phyloP scores from a whole-genome alignment of 2,113 vertebrate species.

The Cebidichthys violaceus region DNA sequence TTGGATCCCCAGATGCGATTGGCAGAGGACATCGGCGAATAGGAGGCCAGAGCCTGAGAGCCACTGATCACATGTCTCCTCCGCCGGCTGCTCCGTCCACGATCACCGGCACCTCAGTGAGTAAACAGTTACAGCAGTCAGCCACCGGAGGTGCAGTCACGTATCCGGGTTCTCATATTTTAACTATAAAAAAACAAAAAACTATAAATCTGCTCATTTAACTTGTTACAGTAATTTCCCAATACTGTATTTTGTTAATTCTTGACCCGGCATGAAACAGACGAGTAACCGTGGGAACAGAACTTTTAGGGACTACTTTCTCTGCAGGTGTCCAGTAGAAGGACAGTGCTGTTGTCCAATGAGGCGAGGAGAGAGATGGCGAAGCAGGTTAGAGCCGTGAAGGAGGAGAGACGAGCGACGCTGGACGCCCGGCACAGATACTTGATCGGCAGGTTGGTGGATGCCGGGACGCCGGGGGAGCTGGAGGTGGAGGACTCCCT shows the following conservation, averaged over 20 bases:
- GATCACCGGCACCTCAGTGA: slow-evolving; percentile 75
- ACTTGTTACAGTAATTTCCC: too few relatives aligned
- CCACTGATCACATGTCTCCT: slow-evolving; percentile 53
- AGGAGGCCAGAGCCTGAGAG: slow-evolving; percentile 66
- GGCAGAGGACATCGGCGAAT: slow-evolving; percentile 70
- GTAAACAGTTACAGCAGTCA: slow-evolving; percentile 41
- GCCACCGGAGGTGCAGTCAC: neutral
- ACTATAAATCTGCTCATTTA: too few relatives aligned
- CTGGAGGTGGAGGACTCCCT: slow-evolving; percentile 83
- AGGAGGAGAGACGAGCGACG: slow-evolving; percentile 82
- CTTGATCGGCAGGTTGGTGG: slow-evolving; percentile 81
- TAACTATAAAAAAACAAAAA: too few relatives aligned
- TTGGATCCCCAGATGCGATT: slow-evolving; percentile 28
- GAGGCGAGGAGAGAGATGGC: slow-evolving; percentile 83
- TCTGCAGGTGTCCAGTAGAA: slow-evolving; percentile 77
- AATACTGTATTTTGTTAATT: too few relatives aligned
- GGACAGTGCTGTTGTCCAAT: slow-evolving; percentile 76
- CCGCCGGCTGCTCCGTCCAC: slow-evolving; percentile 62
- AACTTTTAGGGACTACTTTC: too few relatives aligned
- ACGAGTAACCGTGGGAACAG: too few relatives aligned
- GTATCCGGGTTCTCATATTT: too few relatives aligned
- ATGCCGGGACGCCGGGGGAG: slow-evolving; percentile 74
- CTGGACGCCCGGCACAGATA: slow-evolving; percentile 85
- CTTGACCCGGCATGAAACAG: too few relatives aligned
- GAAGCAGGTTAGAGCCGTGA: slow-evolving; percentile 77